A percentile compares a stretch with the other conserved stretches of the same genome.
Conservation (phyloP, 2,113 vertebrate genomes). For the Ptilorrhoa leucosticta region DNA sequence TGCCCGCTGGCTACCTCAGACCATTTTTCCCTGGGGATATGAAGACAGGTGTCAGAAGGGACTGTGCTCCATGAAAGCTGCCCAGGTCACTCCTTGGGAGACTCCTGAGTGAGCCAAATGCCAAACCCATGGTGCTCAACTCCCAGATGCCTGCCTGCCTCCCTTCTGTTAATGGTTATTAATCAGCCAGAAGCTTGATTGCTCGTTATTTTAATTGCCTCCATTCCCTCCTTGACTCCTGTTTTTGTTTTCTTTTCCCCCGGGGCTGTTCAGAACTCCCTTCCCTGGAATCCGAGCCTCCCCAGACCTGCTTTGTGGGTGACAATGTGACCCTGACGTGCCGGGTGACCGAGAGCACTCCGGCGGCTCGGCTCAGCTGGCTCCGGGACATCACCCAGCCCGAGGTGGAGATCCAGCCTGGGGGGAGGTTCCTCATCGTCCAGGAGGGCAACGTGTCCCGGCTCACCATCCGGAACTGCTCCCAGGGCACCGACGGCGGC, state of each 20-base stretch:
- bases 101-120: not conserved
- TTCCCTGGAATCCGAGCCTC: constrained; percentile 71
- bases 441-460: constrained; percentile 57
- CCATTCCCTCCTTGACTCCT: not conserved
- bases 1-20: not conserved
- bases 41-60: not conserved
- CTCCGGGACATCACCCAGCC: constrained; percentile 65
- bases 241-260: not conserved
- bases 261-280: constrained; percentile 72
- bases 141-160: not conserved
- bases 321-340: constrained; percentile 77
- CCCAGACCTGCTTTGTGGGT: constrained; percentile 76
- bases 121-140: not conserved
- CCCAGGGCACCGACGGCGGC: constrained; percentile 74
- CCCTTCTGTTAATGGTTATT: constrained; percentile 39
- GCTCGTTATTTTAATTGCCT: not conserved
- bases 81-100: not conserved
- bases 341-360: constrained; percentile 69
- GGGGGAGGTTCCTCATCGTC: constrained; percentile 70
- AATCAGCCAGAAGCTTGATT: not conserved
- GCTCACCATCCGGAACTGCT: constrained; percentile 85
- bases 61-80: not conserved
- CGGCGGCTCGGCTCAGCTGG: constrained; percentile 81
- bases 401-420: constrained; percentile 38
- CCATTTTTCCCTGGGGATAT: accelerated